A percentile compares a stretch with the other conserved stretches of the same genome.
These are phyloP conservation scores for Bradypodion pumilum DNA, from an alignment of 2,797 vertebrate genomes.

Conservation along the genomic window DNA sequence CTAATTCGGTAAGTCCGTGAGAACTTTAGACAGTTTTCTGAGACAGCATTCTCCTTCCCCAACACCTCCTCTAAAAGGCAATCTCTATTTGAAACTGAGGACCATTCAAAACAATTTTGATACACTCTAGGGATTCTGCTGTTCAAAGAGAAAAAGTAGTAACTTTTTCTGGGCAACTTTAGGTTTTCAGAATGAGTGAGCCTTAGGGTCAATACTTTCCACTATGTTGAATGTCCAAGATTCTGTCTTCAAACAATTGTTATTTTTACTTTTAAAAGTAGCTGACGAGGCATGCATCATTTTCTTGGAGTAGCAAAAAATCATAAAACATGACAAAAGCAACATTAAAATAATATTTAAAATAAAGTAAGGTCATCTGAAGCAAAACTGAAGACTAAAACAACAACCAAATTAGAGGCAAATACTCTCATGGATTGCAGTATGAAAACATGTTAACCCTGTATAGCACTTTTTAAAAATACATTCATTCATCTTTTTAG, in stretches of 20 bases:
- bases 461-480: too few relatives aligned
- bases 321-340: background rate
- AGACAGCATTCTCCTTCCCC: too few relatives aligned
- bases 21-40: background rate
- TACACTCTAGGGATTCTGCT: background rate
- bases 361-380: background rate
- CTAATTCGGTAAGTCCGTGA: background rate
- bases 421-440: background rate
- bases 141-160: background rate
- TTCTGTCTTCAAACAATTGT: background rate
- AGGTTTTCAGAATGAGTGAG: background rate
- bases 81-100: background rate
- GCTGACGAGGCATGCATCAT: background rate
- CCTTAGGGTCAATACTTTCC: background rate
- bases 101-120: background rate
- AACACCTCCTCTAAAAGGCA: background rate
- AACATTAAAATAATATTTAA: background rate
- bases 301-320: background rate
- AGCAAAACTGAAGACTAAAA: conserved; percentile 2
- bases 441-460: background rate
- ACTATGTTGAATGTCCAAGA: background rate
- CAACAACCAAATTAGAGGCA: background rate
- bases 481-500: background rate
- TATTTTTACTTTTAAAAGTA: background rate
- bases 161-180: background rate